These are phyloP conservation scores for Hypercompe scribonia DNA, from an alignment of 2,888 invertebrate genomes.

Conservation along the genomic window DNA sequence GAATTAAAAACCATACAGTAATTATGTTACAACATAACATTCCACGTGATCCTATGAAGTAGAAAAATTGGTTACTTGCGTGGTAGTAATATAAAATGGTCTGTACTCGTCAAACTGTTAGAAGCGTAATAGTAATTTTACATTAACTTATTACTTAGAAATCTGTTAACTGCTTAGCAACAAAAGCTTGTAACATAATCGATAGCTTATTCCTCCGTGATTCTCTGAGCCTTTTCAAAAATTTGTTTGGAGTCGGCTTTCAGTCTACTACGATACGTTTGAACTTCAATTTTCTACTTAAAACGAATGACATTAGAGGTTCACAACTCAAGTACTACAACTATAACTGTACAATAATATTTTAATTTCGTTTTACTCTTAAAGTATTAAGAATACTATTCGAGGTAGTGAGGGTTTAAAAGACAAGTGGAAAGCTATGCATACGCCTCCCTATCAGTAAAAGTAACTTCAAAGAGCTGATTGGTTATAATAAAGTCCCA, in stretches of 20 bases:
- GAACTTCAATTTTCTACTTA: no score
- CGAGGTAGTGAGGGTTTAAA: background rate
- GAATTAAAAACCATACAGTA: background rate
- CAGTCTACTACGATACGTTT: no score
- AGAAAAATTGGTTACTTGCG: constrained; percentile 27
- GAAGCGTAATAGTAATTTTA: no score
- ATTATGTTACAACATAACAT: constrained; percentile 23
- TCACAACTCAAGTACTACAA: no score
- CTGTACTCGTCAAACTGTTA: constrained; percentile 27
- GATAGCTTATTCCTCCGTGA: background rate
- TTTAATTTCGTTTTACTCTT: background rate
- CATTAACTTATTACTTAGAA: constrained; percentile 7
- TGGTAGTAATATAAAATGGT: constrained; percentile 22
- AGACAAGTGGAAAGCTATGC: background rate
- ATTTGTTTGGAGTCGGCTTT: no score
- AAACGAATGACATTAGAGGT: no score
- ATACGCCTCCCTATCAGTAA: background rate
- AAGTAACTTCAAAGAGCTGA: background rate
- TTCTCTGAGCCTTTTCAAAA: no score
- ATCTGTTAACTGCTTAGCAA: background rate
- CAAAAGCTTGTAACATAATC: background rate
- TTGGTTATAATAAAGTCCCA: background rate
- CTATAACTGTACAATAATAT: background rate
- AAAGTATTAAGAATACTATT: background rate
- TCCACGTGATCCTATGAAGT: constrained; percentile 34